phyloP scores from a whole-genome alignment of 2,113 vertebrate species.

The Platysteira castanea region DNA sequence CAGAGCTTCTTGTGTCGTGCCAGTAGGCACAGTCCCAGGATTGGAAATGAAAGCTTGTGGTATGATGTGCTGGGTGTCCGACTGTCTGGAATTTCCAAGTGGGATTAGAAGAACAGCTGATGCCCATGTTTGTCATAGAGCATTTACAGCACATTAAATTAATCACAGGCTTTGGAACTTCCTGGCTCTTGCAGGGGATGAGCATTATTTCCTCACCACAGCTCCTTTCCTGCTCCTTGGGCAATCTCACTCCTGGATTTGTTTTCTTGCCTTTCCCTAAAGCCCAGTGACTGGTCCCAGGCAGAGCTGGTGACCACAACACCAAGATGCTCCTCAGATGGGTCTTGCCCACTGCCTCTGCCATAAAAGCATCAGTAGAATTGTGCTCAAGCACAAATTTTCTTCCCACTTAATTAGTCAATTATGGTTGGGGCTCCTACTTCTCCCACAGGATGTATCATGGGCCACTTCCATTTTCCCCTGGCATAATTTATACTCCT shows the following conservation, averaged over 20 bases:
- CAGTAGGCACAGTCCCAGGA: not conserved
- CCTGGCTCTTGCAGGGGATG: not conserved
- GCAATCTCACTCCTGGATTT: not conserved
- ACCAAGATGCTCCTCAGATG: not conserved
- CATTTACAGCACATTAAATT: slow-evolving; percentile 48
- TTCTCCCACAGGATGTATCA: not conserved
- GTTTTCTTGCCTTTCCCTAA: not conserved
- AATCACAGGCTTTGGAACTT: slow-evolving; percentile 53
- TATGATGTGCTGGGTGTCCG: slow-evolving; percentile 1
- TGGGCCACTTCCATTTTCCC: not conserved
- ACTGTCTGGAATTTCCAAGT: slow-evolving; percentile 42
- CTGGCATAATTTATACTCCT: not conserved
- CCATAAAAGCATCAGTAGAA: not conserved
- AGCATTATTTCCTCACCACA: slow-evolving; percentile 16
- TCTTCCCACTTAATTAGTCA: not conserved
- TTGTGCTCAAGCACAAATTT: not conserved
- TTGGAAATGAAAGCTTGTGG: not conserved
- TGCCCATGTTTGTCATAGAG: slow-evolving; percentile 27
- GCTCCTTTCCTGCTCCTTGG: not conserved
- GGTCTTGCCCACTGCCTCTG: not conserved
- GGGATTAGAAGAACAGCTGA: slow-evolving; percentile 4
- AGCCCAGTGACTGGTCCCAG: not conserved
- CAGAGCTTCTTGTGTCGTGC: not conserved
- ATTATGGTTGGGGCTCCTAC: not conserved
- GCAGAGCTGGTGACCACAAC: not conserved